phyloP scores from a whole-genome alignment of 2,113 vertebrate species.

The Tupaia tana region DNA sequence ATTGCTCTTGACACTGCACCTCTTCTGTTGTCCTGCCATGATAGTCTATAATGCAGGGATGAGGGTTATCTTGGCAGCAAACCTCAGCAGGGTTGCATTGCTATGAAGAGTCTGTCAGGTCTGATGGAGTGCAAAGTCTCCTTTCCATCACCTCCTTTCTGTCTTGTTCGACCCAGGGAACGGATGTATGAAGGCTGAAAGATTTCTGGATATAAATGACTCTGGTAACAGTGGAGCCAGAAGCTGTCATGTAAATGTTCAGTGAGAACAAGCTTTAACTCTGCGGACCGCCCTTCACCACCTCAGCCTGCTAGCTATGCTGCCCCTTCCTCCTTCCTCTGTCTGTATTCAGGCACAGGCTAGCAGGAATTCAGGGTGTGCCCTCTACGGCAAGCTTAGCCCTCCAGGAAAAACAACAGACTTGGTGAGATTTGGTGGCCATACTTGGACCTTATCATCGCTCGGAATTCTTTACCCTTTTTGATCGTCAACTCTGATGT shows the following conservation, averaged over 20 bases:
- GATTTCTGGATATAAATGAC: background rate
- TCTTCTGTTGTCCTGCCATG: background rate
- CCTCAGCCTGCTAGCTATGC: fast-evolving
- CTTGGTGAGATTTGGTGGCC: background rate
- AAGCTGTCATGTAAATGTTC: background rate
- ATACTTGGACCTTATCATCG: background rate
- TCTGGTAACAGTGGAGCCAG: background rate
- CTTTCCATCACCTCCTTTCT: background rate
- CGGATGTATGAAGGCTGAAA: background rate
- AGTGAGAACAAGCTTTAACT: background rate
- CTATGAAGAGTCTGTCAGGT: background rate
- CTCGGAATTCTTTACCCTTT: background rate
- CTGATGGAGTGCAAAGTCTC: background rate
- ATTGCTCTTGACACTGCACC: background rate
- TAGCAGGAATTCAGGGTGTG: background rate
- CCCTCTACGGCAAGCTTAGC: background rate
- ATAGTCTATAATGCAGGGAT: background rate
- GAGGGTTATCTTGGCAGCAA: background rate
- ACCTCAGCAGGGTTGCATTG: background rate
- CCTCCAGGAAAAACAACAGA: background rate
- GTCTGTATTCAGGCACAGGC: background rate
- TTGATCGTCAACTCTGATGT: background rate
- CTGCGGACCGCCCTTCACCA: too few relatives aligned
- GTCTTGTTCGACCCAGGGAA: background rate
- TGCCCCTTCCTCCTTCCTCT: fast-evolving